Evolutionary conservation across 2,113 vertebrate genomes (phyloP).

Genomic region (Malurus melanocephalus): DNA sequence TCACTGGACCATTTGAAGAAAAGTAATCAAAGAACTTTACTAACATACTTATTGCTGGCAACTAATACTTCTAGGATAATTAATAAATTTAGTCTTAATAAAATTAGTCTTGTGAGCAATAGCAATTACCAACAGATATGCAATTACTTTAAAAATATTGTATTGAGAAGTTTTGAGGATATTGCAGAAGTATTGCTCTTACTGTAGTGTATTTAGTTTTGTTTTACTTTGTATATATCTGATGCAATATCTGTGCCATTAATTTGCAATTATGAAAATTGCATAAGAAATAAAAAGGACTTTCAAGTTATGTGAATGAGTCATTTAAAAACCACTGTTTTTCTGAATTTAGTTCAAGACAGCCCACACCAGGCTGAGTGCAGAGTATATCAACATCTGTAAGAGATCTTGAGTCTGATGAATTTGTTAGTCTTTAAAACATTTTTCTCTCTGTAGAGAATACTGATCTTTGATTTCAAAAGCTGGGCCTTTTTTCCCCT

Average conservation of each 20-base stretch:
- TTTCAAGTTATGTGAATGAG: conserved; percentile 45
- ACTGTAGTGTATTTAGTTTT: neutral
- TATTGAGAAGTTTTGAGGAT: neutral
- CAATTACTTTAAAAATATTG: neutral
- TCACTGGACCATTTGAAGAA: neutral
- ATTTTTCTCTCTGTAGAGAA: conserved; percentile 40
- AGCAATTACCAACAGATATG: neutral
- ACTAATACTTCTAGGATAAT: neutral
- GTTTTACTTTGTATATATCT: conserved; percentile 18
- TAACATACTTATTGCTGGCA: neutral
- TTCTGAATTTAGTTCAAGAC: conserved; percentile 47
- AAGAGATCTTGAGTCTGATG: conserved; percentile 40
- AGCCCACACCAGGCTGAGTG: conserved; percentile 38
- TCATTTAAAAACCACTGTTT: conserved; percentile 45
- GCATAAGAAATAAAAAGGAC: conserved; percentile 30
- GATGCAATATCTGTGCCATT: conserved; percentile 32
- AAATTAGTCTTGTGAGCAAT: neutral
- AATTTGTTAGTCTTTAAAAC: conserved; percentile 44
- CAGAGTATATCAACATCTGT: conserved; percentile 58
- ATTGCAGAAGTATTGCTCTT: neutral
- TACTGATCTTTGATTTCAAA: conserved; percentile 39
- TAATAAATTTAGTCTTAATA: neutral
- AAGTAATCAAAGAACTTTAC: neutral
- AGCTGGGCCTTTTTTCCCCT: neutral
- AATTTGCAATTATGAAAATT: conserved; percentile 43